Conservation (phyloP, 2,797 vertebrate species). For the Anisognathus igniventris region DNA sequence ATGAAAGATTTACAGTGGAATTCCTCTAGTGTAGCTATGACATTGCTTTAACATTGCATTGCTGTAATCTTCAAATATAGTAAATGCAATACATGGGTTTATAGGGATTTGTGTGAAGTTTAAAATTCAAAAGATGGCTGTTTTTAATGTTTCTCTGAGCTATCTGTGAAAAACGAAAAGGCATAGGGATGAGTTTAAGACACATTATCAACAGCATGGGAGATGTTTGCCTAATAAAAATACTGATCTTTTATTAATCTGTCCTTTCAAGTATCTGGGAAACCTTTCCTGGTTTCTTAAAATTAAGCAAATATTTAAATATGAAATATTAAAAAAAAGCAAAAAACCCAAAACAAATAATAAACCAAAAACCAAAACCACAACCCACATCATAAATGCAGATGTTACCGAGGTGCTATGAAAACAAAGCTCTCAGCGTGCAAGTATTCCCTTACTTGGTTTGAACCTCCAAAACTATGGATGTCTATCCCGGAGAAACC, state of each 20-base stretch:
- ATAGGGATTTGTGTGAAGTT: constrained; percentile 13
- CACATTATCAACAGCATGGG: background rate
- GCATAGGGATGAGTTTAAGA: background rate
- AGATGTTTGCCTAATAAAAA: background rate
- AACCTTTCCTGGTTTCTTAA: accelerated
- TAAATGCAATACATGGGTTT: constrained; percentile 9
- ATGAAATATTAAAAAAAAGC: background rate
- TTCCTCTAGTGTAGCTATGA: constrained; percentile 1
- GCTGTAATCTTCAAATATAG: constrained; percentile 21
- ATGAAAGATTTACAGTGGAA: background rate
- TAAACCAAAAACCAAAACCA: background rate
- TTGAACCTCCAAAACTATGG: background rate
- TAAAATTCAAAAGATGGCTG: constrained; percentile 9
- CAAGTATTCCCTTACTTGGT: background rate
- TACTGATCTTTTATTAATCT: background rate
- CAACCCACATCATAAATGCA: background rate
- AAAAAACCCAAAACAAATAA: background rate
- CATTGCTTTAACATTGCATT: constrained; percentile 37
- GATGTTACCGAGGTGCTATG: background rate
- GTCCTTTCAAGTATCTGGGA: background rate
- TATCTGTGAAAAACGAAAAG: background rate
- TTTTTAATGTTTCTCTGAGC: background rate
- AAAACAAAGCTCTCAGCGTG: background rate
- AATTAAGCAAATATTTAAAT: background rate
- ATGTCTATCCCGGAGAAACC: background rate